Base-by-base conservation (phyloP, 2,113 vertebrate species). In the Pontoporia blainvillei region DNA sequence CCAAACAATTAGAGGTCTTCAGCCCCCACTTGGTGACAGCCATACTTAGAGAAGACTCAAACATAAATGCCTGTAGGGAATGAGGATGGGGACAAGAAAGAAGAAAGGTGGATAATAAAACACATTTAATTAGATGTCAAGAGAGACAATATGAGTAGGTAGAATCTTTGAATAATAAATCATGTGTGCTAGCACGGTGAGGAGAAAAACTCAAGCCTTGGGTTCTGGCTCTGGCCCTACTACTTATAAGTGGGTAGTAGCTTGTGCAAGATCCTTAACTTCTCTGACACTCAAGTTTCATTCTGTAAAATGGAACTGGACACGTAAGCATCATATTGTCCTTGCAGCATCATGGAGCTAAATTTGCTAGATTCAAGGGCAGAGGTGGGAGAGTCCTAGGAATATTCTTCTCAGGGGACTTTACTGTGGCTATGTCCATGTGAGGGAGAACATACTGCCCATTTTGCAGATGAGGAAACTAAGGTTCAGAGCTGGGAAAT, bases 11-110 rank as follows among this genome's bases (percentile, higher is more conserved):
- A 94, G 99, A 99, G 4, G 99, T 99, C 95, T 99, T 98, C 59
- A 99, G 98, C 29, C 99, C 99, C 99, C 99, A 99, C 41, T 99
- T 99, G 64, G 99, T 99, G 96, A 99, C 98, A 0, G 99, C 99
- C 98, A 99, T 98, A 76, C 99, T 99, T 97, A 99, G 98, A 85
- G 99, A 99, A 0, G 99, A 99, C 98, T 99, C 99, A 1, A 99
- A 99, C 99, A 99, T 99, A 98, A 99, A 99, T 57, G 99, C 99
- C 99, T 99, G 95, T 78, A 86, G 95, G 94, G 76, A 97, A 98
- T 29, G 27, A 27, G 39, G 94, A 57, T 11, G 25, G 52, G 91
- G n/a, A n/a, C 20, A 64, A 86, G n/a, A 76, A 94, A 69, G 27
- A 94, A 79, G 67, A 73, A 11, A 96, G 69, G 25, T 0, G 34